phyloP scores from a whole-genome alignment of 2,888 invertebrate species.

The Drosophila recens region DNA sequence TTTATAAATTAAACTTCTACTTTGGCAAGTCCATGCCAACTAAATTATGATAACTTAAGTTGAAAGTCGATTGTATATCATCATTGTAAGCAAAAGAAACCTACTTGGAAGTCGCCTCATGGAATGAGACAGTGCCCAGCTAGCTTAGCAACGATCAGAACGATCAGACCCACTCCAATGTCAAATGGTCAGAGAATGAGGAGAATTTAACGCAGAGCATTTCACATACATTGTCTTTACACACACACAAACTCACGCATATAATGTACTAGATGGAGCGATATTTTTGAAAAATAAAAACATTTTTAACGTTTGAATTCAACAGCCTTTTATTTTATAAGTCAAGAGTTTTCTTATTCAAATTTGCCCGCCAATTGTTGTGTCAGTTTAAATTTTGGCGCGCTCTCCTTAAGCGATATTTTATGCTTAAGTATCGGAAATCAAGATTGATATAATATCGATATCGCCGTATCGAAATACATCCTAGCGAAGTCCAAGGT shows the following conservation, averaged over 20 bases:
- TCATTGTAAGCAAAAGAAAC: constrained; percentile 61
- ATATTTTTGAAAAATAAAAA: constrained; percentile 78
- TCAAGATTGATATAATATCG: no score
- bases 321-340: neutral
- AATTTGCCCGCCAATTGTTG: neutral
- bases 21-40: constrained; percentile 65
- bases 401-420: neutral
- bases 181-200: constrained; percentile 57
- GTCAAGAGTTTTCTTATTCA: no score
- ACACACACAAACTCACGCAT: constrained; percentile 55
- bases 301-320: constrained; percentile 73
- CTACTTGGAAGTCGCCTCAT: constrained; percentile 59
- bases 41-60: constrained; percentile 72
- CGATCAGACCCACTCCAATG: constrained; percentile 46
- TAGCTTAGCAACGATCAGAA: constrained; percentile 24
- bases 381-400: neutral
- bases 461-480: no score
- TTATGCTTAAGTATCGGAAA: no score
- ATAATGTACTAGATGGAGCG: constrained; percentile 68
- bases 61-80: constrained; percentile 67
- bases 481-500: no score
- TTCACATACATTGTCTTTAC: constrained; percentile 68
- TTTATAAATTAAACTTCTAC: constrained; percentile 63
- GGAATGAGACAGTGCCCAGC: constrained; percentile 59
- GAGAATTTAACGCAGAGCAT: constrained; percentile 69